Conservation (phyloP, 2,888 invertebrate species). For the Melangyna quadrimaculata region DNA sequence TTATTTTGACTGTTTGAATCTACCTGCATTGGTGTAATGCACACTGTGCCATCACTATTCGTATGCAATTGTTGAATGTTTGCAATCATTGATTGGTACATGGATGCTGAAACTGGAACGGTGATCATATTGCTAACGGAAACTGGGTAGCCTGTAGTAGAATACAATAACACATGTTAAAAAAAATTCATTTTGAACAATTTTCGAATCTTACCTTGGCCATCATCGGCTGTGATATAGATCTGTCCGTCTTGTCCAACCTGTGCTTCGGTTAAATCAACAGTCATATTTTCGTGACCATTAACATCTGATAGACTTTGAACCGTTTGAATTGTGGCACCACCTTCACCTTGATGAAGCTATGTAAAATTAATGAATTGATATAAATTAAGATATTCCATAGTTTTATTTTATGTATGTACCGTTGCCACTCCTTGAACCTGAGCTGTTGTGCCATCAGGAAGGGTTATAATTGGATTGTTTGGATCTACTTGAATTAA, state of each 20-base stretch:
- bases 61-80: constrained; percentile 90
- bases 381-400: neutral
- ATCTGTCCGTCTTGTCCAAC: constrained; percentile 96
- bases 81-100: constrained; percentile 98
- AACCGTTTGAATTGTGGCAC: constrained; percentile 84
- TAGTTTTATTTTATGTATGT: constrained; percentile 5
- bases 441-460: constrained; percentile 97
- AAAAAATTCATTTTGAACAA: neutral
- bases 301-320: constrained; percentile 87
- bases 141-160: constrained; percentile 85
- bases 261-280: constrained; percentile 95
- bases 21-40: constrained; percentile 93
- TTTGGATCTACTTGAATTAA: constrained; percentile 97
- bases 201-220: constrained; percentile 86
- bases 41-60: constrained; percentile 89
- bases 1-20: constrained; percentile 78
- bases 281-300: constrained; percentile 90
- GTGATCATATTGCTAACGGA: constrained; percentile 97
- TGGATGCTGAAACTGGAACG: constrained; percentile 95
- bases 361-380: constrained; percentile 74
- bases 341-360: constrained; percentile 87
- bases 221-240: constrained; percentile 96
- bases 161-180: neutral
- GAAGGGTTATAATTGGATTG: constrained; percentile 96
- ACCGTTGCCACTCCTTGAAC: constrained; percentile 86